phyloP scores from a whole-genome alignment of 2,113 vertebrate genomes.

The Scortum barcoo region DNA sequence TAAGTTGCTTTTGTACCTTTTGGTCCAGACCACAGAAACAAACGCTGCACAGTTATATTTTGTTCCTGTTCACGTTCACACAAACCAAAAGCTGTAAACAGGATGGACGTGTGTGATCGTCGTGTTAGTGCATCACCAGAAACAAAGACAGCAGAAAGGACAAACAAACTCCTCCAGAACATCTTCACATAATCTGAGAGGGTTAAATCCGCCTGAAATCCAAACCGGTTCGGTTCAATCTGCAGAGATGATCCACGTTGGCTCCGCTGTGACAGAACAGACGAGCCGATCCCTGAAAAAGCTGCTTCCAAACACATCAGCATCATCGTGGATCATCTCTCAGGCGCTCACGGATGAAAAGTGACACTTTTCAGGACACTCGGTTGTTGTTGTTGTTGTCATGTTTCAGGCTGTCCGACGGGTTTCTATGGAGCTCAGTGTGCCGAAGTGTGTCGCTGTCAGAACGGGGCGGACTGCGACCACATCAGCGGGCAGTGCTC shows the following conservation, averaged over 20 bases:
- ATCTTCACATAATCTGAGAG: background rate
- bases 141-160: background rate
- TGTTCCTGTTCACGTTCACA: background rate
- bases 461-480: slow-evolving; percentile 95
- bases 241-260: slow-evolving; percentile 13
- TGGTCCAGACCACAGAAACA: background rate
- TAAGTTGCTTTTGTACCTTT: background rate
- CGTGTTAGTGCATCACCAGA: background rate
- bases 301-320: background rate
- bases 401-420: slow-evolving; percentile 89
- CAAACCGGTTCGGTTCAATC: slow-evolving; percentile 5
- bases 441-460: slow-evolving; percentile 92
- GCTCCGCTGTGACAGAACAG: slow-evolving; percentile 1
- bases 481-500: slow-evolving; percentile 90
- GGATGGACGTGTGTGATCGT: background rate
- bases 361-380: background rate
- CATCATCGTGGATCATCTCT: background rate
- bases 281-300: slow-evolving; percentile 35
- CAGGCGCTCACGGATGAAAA: background rate
- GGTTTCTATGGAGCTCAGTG: slow-evolving; percentile 92
- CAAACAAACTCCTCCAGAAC: background rate
- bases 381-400: background rate
- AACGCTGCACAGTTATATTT: background rate
- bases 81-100: background rate
- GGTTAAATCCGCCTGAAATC: slow-evolving; percentile 7